Conservation (phyloP, 2,888 invertebrate species). For the Heteromyza rotundicornis region DNA sequence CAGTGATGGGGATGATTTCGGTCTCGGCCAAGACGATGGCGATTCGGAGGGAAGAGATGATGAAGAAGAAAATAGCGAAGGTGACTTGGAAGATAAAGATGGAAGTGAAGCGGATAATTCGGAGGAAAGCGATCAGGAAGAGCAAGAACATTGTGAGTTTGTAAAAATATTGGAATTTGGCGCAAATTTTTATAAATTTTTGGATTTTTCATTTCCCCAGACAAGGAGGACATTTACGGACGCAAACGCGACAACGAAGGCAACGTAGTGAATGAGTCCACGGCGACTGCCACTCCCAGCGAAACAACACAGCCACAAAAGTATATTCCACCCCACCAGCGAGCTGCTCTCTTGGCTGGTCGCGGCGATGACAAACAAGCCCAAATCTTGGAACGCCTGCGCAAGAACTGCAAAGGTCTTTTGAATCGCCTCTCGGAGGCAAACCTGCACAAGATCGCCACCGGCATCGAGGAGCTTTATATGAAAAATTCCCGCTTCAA, state of each 20-base stretch:
- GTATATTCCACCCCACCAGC: slow-evolving; percentile 84
- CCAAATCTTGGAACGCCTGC: slow-evolving; percentile 71
- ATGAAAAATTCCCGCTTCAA: slow-evolving; percentile 80
- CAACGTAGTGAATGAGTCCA: slow-evolving; percentile 70
- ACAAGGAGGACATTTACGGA: slow-evolving; percentile 90
- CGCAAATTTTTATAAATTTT: not conserved
- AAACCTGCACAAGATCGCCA: slow-evolving; percentile 84
- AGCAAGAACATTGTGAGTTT: slow-evolving; percentile 1
- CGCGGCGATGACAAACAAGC: slow-evolving; percentile 62
- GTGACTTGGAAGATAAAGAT: slow-evolving; percentile 24
- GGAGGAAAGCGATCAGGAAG: slow-evolving; percentile 24
- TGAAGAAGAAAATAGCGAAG: slow-evolving; percentile 31
- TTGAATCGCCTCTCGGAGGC: slow-evolving; percentile 86
- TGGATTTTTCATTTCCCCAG: slow-evolving; percentile 30
- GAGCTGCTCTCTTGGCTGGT: slow-evolving; percentile 65
- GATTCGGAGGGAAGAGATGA: slow-evolving; percentile 19
- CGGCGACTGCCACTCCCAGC: not conserved
- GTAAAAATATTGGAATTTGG: not conserved
- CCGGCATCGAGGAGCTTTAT: slow-evolving; percentile 81
- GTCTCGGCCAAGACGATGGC: not conserved
- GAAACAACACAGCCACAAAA: slow-evolving; percentile 63
- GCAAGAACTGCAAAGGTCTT: slow-evolving; percentile 82
- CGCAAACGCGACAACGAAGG: slow-evolving; percentile 82
- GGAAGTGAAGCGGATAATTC: slow-evolving; percentile 19
- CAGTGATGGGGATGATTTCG: slow-evolving; percentile 34